Base-by-base conservation (phyloP, 2,113 vertebrate species). In the Labrus mixtus region DNA sequence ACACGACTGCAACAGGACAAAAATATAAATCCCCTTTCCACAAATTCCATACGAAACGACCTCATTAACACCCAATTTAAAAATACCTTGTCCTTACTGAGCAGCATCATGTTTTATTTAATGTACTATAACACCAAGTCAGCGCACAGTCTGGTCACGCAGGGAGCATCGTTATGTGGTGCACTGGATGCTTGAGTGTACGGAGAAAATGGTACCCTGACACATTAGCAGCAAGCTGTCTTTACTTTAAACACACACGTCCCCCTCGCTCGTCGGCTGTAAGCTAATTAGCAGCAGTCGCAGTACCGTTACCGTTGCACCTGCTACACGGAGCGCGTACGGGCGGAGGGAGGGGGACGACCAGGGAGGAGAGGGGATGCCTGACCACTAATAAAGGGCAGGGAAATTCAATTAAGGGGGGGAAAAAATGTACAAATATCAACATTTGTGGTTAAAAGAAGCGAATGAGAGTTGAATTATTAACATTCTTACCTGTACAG, bases 401-500 rank as follows among this genome's bases (percentile, higher is more conserved):
- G 3, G 50, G n/a, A 57, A 13, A 11, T n/a, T 61, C 43, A 46
- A 1, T 12, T 15, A 2, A 15, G 15, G 3, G 17, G 12, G 17
- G 7, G 2, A 16, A 15, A 19, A 48, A 48, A 48, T 48, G 1
- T 17, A 16, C 16, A 29, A 69, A 66, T n/a, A 41, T 4, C 22
- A 56, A 39, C 7, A 33, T 8, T 10, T 63, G 2, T 11, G 39
- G 1, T 1, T 37, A 4, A 15, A 25, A 62, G 12, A 13, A 66
- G 37, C 3, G 41, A 57, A 6, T 7, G 4, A 60, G n/a, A 20
- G 13, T 1, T 23, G n/a, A 68, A 41, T 43, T 1, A 20, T 15
- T 59, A 1, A 13, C 11, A 6, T 20, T 69, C 93, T 91, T 96
- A 98, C 97, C 97, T 97, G 96, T 92, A 41, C 93, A 92, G 94